Evolutionary conservation across 1,140 invertebrate genomes (phyloP), one percentile per base, ranked within the genome.

Genomic region (Lithobius niger): DNA sequence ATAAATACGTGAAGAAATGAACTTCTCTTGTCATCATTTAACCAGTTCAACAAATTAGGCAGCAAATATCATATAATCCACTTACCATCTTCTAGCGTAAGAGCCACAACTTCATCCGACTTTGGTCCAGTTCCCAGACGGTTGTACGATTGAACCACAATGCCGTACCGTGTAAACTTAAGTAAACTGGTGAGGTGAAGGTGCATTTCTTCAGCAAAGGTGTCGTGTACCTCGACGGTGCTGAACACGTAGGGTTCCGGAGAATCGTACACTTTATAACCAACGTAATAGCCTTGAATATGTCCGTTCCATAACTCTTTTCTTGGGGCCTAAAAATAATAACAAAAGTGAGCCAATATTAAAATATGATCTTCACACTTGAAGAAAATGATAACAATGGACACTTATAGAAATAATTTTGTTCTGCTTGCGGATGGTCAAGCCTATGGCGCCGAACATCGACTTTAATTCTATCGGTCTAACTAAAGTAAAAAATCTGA

Each of bases 261-360:
- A 62, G 82, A 87, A 57, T 82, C 85, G 1, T 82, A 83, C 15
- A 88, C 74, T 76, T 87, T 86, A 69, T 91, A 92, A 27, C 90
- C 90, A 59, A 92, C 86, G 65, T 88, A 89, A 67, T 91, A 91
- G 57, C 88, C 88, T 60, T 86, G 77, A 62, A 95, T 87, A 72
- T 92, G 86, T 22, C 90, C 90, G 64, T 95, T 94, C 88, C 88
- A 94, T 64, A 89, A 83, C 58, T 88, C 83, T 48, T 83, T 79
- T 61, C 82, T 75, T 55, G 90, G 89, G 61, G 89, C 86, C 71
- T 58, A 42, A 31, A 28, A 40, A 43, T 10, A 31, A 50, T 26
- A 19, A 19, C 25, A 50, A 50, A 25, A 50, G 13, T n/a, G n/a
- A n/a, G n/a, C n/a, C n/a, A n/a, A n/a, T n/a, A n/a, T n/a, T n/a